Base-by-base conservation (phyloP, 2,888 invertebrate species). In the Nowickia ferox region DNA sequence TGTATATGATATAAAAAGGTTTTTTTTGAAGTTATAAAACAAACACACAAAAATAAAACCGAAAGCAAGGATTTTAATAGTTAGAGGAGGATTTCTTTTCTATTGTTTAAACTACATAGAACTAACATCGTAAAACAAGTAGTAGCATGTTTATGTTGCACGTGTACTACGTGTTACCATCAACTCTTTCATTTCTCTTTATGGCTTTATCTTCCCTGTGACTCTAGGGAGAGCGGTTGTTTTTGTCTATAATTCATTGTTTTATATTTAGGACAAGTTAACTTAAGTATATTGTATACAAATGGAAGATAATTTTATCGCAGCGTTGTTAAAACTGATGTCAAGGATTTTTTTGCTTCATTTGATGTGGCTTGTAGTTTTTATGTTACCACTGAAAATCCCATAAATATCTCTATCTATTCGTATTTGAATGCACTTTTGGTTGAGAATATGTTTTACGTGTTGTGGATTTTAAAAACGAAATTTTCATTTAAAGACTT, bases 151-250 rank as follows among this genome's bases (percentile, higher is more conserved):
- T 69, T 66, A 78, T 82, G 48, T 59, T 82, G 65, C 83, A 86
- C 75, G 83, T 86, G 76, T 76, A 40, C 72, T 86, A 80, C 83
- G 86, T 86, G 86, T 83, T 80, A 68, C 75, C 74, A 84, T 81
- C 81, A 86, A 81, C 81, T 84, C 77, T 84, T 81, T 46, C 22
- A 53, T 53, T 55, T 46, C 30, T 19, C n/a, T 40, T 4, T 40
- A 17, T 17, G 61, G 5, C 40, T 57, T 22, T 13, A 38, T 53
- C 1, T 38, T 22, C 0, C 55, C 15, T 65, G n/a, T 38, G 13
- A 22, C 30, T 72, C 13, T 40, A 55, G 38, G 15, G n/a, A 40
- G 5, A 11, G 48, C 42, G 40, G 8, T 8, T 79, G 0, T 42
- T 65, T 57, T 55, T 65, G 51, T 46, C 44, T 40, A 61, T 53